A percentile compares a stretch with the other conserved stretches of the same genome.
phyloP scores from a whole-genome alignment of 2,113 vertebrate species.

The Etia nguti region DNA sequence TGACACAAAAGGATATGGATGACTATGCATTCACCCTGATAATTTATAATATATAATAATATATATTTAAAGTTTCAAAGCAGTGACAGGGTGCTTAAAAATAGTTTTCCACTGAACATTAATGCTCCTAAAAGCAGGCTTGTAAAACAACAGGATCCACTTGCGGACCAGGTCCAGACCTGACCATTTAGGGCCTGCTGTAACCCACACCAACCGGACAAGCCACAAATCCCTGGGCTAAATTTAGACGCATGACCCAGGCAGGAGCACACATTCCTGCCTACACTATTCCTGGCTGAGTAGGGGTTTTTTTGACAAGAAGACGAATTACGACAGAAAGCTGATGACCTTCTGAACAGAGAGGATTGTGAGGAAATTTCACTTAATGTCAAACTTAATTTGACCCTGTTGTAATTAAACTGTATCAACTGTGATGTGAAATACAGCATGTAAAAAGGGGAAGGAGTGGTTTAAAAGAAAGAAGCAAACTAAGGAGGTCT shows the following conservation, averaged over 20 bases:
- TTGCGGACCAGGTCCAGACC: slow-evolving; percentile 21
- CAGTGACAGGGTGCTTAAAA: not conserved
- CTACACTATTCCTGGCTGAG: slow-evolving; percentile 52
- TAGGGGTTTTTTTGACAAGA: slow-evolving; percentile 18
- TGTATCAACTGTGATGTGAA: not conserved
- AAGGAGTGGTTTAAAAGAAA: not conserved
- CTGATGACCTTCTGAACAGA: not conserved
- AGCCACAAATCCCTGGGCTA: slow-evolving; percentile 57
- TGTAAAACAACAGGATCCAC: slow-evolving; percentile 28
- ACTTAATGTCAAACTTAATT: not conserved
- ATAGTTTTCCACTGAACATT: not conserved
- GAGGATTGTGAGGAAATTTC: not conserved
- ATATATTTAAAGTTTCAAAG: not conserved
- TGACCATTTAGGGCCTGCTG: slow-evolving; percentile 64
- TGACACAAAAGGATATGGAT: not conserved
- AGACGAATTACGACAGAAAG: slow-evolving; percentile 28
- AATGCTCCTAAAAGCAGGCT: not conserved
- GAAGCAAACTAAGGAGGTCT: not conserved
- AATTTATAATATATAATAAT: not conserved
- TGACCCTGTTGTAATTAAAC: not conserved
- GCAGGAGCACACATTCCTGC: slow-evolving; percentile 54
- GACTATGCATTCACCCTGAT: not conserved
- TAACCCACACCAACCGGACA: slow-evolving; percentile 55
- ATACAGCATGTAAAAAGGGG: not conserved
- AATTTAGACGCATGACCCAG: slow-evolving; percentile 56